Percentiles rank a stretch among this genome's conserved stretches.
phyloP scores from a whole-genome alignment of 2,797 vertebrate species.

The Petrocephalus sullivani region DNA sequence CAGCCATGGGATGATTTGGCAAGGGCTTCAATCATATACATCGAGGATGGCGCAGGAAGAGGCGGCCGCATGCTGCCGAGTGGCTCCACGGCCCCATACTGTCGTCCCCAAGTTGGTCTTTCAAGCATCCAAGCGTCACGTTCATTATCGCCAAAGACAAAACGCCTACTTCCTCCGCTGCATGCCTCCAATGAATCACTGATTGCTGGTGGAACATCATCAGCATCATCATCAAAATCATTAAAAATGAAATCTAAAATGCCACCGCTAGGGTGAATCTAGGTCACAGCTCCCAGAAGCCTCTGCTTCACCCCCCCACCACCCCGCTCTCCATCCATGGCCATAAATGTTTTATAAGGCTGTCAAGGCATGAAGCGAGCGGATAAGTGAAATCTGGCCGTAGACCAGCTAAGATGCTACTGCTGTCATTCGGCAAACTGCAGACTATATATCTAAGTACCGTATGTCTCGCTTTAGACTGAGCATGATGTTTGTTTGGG shows the following conservation, averaged over 20 bases:
- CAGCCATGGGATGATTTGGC: background rate
- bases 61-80: background rate
- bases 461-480: background rate
- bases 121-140: background rate
- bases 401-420: background rate
- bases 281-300: background rate
- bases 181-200: background rate
- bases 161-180: background rate
- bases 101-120: background rate
- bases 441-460: background rate
- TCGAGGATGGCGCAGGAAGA: background rate
- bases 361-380: background rate
- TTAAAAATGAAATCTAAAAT: constrained; percentile 11
- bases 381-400: background rate
- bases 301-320: background rate
- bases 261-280: background rate
- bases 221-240: constrained; percentile 1
- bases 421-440: background rate
- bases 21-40: background rate
- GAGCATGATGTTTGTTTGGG: background rate
- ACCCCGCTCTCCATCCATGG: background rate
- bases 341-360: constrained; percentile 8
- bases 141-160: background rate
- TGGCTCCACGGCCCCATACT: background rate
- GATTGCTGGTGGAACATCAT: constrained; percentile 3